Percentiles rank a stretch among this genome's conserved stretches.
These are phyloP conservation scores for Steinernema carpocapsae DNA, from an alignment of 2,888 invertebrate genomes.

Conservation along the genomic window DNA sequence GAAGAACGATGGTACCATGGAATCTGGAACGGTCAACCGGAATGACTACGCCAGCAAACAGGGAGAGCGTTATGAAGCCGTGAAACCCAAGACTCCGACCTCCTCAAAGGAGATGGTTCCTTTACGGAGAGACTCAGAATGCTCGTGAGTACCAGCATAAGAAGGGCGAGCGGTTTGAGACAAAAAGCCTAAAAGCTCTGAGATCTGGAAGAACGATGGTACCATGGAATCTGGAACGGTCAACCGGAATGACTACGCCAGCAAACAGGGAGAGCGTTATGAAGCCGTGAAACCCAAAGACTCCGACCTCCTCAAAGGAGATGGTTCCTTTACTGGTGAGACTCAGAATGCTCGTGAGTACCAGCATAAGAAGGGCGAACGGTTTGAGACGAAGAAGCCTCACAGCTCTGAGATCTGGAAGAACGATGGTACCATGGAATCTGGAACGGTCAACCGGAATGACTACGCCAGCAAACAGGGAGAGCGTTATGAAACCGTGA, in stretches of 20 bases:
- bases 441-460: not conserved
- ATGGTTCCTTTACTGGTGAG: slow-evolving; percentile 24
- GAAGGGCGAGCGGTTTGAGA: slow-evolving; percentile 37
- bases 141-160: slow-evolving; percentile 30
- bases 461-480: slow-evolving; percentile 9
- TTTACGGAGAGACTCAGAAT: slow-evolving; percentile 36
- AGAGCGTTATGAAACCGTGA: slow-evolving; percentile 9
- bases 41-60: slow-evolving; percentile 41
- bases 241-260: slow-evolving; percentile 31
- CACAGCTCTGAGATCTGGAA: slow-evolving; percentile 30
- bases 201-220: slow-evolving; percentile 37
- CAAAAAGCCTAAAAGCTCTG: slow-evolving; percentile 31
- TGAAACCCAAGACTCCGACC: slow-evolving; percentile 42
- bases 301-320: slow-evolving; percentile 32
- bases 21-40: slow-evolving; percentile 38
- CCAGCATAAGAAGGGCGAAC: slow-evolving; percentile 31
- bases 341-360: slow-evolving; percentile 24
- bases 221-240: slow-evolving; percentile 36
- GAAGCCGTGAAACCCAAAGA: slow-evolving; percentile 30
- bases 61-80: slow-evolving; percentile 41
- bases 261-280: slow-evolving; percentile 32
- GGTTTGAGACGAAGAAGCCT: slow-evolving; percentile 24
- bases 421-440: slow-evolving; percentile 5
- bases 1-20: slow-evolving; percentile 42
- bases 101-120: slow-evolving; percentile 41